These are phyloP conservation scores for Drosophila koepferae DNA, from an alignment of 2,888 invertebrate species.

Conservation along the genomic window DNA sequence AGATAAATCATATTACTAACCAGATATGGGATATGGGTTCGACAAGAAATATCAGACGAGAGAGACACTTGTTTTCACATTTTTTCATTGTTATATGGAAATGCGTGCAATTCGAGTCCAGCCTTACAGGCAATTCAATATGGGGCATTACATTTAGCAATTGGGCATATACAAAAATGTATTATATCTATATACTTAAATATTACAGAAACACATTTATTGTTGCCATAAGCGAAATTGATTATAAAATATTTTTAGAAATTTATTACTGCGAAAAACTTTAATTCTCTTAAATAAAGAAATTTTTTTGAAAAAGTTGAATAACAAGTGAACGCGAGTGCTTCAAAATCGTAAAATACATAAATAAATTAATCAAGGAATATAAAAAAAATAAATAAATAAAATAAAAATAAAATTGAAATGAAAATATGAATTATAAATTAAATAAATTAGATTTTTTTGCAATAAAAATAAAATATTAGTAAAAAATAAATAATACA, in stretches of 20 bases:
- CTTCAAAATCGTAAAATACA: too few relatives aligned
- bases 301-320: too few relatives aligned
- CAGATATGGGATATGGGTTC: slow-evolving; percentile 7
- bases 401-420: too few relatives aligned
- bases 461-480: too few relatives aligned
- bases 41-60: slow-evolving; percentile 6
- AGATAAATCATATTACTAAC: slow-evolving; percentile 28
- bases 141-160: background rate
- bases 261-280: background rate
- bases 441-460: too few relatives aligned
- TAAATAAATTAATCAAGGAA: too few relatives aligned
- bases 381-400: too few relatives aligned
- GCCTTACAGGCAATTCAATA: background rate
- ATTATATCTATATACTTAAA: background rate
- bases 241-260: background rate
- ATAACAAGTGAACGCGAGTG: too few relatives aligned
- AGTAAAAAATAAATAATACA: too few relatives aligned
- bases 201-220: background rate
- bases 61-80: slow-evolving; percentile 4
- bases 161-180: background rate
- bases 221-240: background rate
- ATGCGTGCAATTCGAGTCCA: slow-evolving; percentile 1
- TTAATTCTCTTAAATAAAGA: too few relatives aligned
- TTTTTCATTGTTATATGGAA: slow-evolving; percentile 8
- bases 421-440: too few relatives aligned